phyloP scores from a whole-genome alignment of 2,113 vertebrate species.

The Trinectes maculatus region DNA sequence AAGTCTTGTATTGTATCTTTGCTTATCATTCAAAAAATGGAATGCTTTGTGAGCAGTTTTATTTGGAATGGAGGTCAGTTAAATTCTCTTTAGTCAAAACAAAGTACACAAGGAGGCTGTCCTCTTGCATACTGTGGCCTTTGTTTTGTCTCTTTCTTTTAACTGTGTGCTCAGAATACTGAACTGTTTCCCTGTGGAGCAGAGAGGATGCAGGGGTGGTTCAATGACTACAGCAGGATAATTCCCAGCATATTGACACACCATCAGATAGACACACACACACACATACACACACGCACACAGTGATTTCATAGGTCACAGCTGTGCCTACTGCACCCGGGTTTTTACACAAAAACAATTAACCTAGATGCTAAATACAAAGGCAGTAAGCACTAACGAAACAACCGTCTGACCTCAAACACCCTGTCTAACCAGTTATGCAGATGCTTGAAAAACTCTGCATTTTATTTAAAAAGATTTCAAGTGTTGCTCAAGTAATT shows the following conservation, averaged over 20 bases:
- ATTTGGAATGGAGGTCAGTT: neutral
- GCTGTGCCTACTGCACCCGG: constrained; percentile 54
- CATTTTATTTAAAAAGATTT: constrained; percentile 8
- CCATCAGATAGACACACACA: constrained; percentile 11
- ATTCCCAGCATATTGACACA: constrained; percentile 29
- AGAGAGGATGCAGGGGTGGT: constrained; percentile 38
- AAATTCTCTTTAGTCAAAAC: neutral
- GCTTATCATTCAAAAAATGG: neutral
- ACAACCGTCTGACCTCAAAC: constrained; percentile 44
- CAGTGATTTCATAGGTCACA: constrained; percentile 55
- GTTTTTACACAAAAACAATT: constrained; percentile 53
- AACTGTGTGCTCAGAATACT: constrained; percentile 22
- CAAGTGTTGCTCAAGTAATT: neutral
- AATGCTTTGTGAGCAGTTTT: neutral
- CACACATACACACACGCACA: constrained; percentile 10
- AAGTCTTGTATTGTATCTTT: no score
- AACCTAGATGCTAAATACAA: constrained; percentile 61
- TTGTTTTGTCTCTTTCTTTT: constrained; percentile 1
- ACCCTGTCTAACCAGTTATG: constrained; percentile 24
- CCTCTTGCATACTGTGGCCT: neutral
- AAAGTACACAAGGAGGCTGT: neutral
- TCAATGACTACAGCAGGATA: constrained; percentile 51
- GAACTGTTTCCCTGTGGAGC: constrained; percentile 16
- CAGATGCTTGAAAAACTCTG: constrained; percentile 43
- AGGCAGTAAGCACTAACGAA: constrained; percentile 37